These are phyloP conservation scores for Eueremaeus valkanovi DNA, from an alignment of 2,888 invertebrate species.

Conservation along the genomic window DNA sequence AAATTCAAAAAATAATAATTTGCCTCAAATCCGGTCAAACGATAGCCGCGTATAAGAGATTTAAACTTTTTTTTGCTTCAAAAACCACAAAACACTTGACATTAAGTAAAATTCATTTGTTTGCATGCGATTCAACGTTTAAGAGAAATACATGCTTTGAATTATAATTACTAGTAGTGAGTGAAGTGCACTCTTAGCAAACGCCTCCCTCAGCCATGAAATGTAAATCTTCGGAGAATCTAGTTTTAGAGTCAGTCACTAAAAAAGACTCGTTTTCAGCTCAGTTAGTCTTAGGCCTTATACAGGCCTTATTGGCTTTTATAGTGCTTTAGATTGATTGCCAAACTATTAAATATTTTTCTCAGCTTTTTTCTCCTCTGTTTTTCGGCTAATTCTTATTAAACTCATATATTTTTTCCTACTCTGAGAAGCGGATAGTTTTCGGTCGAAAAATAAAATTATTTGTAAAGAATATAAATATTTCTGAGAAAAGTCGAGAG, in stretches of 20 bases:
- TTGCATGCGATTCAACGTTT: conserved; percentile 27
- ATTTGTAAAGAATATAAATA: too few species aligned
- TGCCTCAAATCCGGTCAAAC: conserved; percentile 19
- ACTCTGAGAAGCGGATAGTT: too few species aligned
- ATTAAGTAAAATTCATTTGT: conserved; percentile 29
- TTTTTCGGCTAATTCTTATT: background rate
- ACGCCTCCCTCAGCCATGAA: conserved; percentile 29
- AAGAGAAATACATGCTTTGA: conserved; percentile 28
- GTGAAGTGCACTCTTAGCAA: conserved; percentile 28
- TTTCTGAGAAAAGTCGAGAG: too few species aligned
- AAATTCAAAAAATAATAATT: background rate
- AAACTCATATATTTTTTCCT: conserved; percentile 17
- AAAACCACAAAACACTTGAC: conserved; percentile 33
- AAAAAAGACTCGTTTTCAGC: conserved; percentile 33
- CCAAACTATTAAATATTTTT: conserved; percentile 19
- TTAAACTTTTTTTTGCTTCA: background rate
- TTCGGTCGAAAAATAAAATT: too few species aligned
- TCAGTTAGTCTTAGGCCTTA: conserved; percentile 8
- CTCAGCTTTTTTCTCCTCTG: background rate
- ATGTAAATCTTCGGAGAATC: conserved; percentile 21
- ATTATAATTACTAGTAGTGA: conserved; percentile 33
- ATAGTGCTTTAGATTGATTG: conserved; percentile 8
- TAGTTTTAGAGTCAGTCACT: conserved; percentile 27
- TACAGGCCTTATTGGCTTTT: conserved; percentile 6
- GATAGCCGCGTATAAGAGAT: background rate